Evolutionary conservation across 1,140 invertebrate genomes (phyloP).

Genomic region (Wiebesia pumilae): DNA sequence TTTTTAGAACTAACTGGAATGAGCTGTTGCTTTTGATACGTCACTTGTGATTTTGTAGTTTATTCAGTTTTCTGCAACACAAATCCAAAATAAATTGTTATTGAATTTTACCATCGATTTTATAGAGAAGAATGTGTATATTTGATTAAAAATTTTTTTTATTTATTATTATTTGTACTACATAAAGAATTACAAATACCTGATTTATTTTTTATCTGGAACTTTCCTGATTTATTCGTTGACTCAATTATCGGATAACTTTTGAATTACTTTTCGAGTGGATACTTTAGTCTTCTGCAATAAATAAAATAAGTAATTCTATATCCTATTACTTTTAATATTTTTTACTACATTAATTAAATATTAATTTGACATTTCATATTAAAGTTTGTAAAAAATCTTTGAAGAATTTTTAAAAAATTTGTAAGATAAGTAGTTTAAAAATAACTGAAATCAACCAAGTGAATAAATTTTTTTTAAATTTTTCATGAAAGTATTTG

Average conservation of each 20-base stretch:
- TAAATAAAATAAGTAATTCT: not conserved
- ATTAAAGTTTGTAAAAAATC: too few species aligned
- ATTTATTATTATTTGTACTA: too few species aligned
- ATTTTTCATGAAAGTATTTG: too few species aligned
- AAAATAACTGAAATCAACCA: too few species aligned
- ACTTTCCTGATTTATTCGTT: not conserved
- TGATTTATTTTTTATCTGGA: not conserved
- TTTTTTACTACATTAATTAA: too few species aligned
- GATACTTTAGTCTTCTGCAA: not conserved
- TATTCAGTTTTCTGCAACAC: slow-evolving; percentile 25
- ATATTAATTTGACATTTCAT: too few species aligned
- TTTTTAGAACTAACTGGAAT: not conserved
- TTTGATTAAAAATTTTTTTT: too few species aligned
- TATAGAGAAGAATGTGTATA: not conserved
- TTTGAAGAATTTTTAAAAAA: too few species aligned
- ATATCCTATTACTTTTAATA: too few species aligned
- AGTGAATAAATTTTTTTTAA: too few species aligned
- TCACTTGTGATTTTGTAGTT: not conserved
- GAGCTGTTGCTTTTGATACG: not conserved
- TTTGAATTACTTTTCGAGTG: not conserved
- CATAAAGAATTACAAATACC: not conserved
- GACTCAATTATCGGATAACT: not conserved
- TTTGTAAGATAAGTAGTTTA: too few species aligned
- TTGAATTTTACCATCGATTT: not conserved
- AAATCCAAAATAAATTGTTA: not conserved